Conservation (phyloP, 2,797 vertebrate genomes). For the Lithobates pipiens region DNA sequence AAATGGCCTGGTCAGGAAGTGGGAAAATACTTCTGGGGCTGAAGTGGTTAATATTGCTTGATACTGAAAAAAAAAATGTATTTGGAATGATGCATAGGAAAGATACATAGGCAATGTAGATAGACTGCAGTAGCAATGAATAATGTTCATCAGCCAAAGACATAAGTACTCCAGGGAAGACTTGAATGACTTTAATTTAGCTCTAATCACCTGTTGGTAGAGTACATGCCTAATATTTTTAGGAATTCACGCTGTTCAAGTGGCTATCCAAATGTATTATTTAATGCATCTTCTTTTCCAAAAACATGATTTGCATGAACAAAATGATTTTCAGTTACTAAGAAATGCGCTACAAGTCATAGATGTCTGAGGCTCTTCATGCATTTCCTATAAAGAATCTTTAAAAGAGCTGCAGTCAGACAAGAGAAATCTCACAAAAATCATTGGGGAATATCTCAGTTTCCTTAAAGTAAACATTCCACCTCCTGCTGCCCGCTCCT, state of each 20-base stretch:
- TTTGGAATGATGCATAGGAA: too few species aligned
- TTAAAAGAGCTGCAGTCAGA: not conserved
- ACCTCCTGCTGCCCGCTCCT: accelerated
- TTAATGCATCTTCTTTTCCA: slow-evolving; percentile 24
- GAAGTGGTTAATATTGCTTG: too few species aligned
- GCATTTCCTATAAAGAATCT: not conserved
- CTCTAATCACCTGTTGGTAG: not conserved
- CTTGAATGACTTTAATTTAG: not conserved
- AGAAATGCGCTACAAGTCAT: not conserved
- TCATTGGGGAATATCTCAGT: too few species aligned
- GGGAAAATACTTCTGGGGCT: too few species aligned
- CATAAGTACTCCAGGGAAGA: not conserved
- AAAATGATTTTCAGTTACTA: not conserved
- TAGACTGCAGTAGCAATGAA: not conserved
- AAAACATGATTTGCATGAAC: slow-evolving; percentile 24
- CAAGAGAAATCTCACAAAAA: not conserved
- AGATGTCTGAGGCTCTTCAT: not conserved
- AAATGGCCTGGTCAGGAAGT: too few species aligned
- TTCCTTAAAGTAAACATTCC: too few species aligned
- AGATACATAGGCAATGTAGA: too few species aligned
- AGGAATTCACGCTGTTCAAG: not conserved
- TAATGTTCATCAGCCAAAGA: not conserved
- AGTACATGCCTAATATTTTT: slow-evolving; percentile 15
- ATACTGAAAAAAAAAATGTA: too few species aligned
- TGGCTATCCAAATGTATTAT: slow-evolving; percentile 13